phyloP scores from a whole-genome alignment of 2,113 vertebrate genomes.

The Pseudopodoces humilis region DNA sequence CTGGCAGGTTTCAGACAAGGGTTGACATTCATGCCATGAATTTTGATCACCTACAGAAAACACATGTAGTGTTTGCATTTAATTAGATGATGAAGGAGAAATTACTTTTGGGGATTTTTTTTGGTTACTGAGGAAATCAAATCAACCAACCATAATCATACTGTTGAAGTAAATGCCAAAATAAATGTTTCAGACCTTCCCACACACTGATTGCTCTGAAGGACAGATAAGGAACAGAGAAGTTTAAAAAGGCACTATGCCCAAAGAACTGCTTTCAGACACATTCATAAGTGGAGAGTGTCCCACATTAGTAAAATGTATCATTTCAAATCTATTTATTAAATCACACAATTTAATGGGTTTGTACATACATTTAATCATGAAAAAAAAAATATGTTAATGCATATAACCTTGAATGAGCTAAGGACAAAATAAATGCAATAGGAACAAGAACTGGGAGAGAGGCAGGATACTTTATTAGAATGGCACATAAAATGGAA shows the following conservation, averaged over 20 bases:
- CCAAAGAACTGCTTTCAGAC: neutral
- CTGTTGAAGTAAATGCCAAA: conserved; percentile 10
- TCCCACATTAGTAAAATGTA: neutral
- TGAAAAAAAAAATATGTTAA: neutral
- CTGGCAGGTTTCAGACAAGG: neutral
- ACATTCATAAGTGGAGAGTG: neutral
- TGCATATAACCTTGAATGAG: neutral
- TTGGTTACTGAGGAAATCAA: conserved; percentile 38
- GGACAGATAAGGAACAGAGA: neutral
- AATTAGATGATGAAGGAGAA: conserved; percentile 31
- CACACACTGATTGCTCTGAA: neutral
- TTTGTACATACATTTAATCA: neutral
- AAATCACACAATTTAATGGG: neutral
- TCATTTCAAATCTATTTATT: neutral
- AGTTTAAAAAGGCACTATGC: neutral
- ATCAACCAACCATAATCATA: neutral
- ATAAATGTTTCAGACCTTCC: neutral
- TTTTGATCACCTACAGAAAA: neutral
- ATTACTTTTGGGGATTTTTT: neutral
- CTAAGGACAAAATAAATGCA: neutral
- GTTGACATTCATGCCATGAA: neutral
- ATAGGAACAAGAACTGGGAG: neutral
- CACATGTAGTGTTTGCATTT: neutral
- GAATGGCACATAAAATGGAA: neutral
- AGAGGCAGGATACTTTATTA: neutral